These are phyloP conservation scores for Dolichomitus sp. DNA, from an alignment of 2,888 invertebrate species.

Conservation along the genomic window DNA sequence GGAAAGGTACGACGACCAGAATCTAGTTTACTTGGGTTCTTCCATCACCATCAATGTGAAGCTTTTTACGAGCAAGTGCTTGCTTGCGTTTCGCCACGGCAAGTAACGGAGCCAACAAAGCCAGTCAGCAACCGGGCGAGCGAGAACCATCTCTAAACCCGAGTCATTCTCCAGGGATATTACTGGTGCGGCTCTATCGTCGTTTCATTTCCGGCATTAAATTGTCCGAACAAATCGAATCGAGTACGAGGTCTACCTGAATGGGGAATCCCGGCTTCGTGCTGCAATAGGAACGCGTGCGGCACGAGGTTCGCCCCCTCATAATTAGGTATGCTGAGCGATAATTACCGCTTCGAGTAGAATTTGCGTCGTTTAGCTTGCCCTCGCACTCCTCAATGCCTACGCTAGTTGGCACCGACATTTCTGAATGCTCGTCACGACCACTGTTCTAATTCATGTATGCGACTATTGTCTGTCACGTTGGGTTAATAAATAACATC, in stretches of 20 bases:
- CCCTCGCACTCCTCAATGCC: conserved; percentile 18
- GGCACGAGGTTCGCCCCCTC: conserved; percentile 32
- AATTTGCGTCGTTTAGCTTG: conserved; percentile 55
- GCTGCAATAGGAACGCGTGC: conserved; percentile 26
- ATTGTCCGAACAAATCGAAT: conserved; percentile 59
- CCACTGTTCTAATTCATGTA: not conserved
- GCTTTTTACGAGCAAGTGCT: conserved; percentile 9
- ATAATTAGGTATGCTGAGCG: conserved; percentile 62
- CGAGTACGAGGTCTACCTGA: conserved; percentile 43
- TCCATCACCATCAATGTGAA: conserved; percentile 14
- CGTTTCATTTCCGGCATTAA: conserved; percentile 57
- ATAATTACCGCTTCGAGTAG: conserved; percentile 65
- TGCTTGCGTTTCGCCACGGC: conserved; percentile 6
- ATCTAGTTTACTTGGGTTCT: conserved; percentile 34
- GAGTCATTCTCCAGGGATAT: conserved; percentile 34
- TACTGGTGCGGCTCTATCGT: conserved; percentile 25
- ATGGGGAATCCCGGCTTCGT: conserved; percentile 19
- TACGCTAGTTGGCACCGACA: not conserved
- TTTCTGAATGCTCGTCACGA: conserved; percentile 10
- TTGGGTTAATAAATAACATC: not conserved
- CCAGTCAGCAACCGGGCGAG: not conserved
- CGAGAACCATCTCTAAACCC: conserved; percentile 19
- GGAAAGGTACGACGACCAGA: conserved; percentile 9
- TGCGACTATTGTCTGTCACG: conserved; percentile 22
- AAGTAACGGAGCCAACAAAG: conserved; percentile 8